Evolutionary conservation across 1,140 invertebrate species (phyloP).

Genomic region (Hetaerina americana): DNA sequence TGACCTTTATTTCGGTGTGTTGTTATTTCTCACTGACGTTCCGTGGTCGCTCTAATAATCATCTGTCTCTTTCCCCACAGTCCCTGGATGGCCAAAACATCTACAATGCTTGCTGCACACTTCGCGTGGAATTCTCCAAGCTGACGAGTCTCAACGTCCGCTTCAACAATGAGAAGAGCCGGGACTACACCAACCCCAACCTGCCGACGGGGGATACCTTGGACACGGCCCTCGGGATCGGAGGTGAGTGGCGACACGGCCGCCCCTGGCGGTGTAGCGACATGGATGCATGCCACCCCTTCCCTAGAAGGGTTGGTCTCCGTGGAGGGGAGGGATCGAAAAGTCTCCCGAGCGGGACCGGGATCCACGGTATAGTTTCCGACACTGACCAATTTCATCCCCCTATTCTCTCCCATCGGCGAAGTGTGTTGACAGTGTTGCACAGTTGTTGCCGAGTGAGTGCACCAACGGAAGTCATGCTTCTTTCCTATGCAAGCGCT

Average conservation of each 20-base stretch:
- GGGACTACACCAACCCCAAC: slow-evolving; percentile 96
- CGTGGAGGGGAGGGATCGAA: too few relatives aligned
- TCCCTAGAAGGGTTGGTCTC: too few relatives aligned
- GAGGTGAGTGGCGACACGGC: slow-evolving; percentile 19
- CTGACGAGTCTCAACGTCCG: slow-evolving; percentile 95
- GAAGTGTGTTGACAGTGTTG: too few relatives aligned
- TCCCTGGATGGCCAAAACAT: slow-evolving; percentile 96
- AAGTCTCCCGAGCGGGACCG: too few relatives aligned
- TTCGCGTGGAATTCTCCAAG: slow-evolving; percentile 98
- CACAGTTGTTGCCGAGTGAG: too few relatives aligned
- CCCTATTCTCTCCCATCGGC: too few relatives aligned
- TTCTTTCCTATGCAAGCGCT: too few relatives aligned
- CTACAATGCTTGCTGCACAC: slow-evolving; percentile 97
- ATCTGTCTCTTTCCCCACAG: slow-evolving; percentile 33
- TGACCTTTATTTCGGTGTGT: too few relatives aligned
- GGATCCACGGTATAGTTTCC: too few relatives aligned
- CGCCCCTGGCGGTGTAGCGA: not conserved
- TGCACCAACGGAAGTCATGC: too few relatives aligned
- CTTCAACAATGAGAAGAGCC: slow-evolving; percentile 98
- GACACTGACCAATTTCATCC: too few relatives aligned
- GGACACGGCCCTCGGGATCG: slow-evolving; percentile 44
- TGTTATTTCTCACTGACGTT: too few relatives aligned
- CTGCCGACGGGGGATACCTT: slow-evolving; percentile 83
- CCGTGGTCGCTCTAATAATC: not conserved
- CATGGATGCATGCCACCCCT: not conserved